These are phyloP conservation scores for Diacarnus erythraeanus DNA, from an alignment of 37 sponge, comb jelly and placozoan genomes.

Conservation along the genomic window DNA sequence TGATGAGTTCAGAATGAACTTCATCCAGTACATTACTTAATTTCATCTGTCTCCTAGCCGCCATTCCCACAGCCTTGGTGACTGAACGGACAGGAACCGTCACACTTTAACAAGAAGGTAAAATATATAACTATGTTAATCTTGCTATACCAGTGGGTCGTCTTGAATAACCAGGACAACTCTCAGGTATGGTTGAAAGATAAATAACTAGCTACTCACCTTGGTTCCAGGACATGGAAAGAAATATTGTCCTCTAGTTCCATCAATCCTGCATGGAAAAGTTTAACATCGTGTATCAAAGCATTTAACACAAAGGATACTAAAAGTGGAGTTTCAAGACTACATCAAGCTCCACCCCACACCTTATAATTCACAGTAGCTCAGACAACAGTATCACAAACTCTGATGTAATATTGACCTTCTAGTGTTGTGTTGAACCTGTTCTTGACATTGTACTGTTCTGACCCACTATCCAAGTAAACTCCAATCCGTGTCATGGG, in stretches of 20 bases:
- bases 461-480: constrained; percentile 83
- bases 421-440: constrained; percentile 53
- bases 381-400: too few relatives aligned
- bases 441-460: constrained; percentile 79
- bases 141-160: too few relatives aligned
- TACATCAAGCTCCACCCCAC: too few relatives aligned
- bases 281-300: not conserved
- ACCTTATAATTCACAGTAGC: too few relatives aligned
- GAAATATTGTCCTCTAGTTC: constrained; percentile 78
- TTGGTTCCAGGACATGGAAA: constrained; percentile 44
- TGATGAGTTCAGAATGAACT: constrained; percentile 35
- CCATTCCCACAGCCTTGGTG: constrained; percentile 30
- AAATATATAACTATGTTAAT: too few relatives aligned
- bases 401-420: too few relatives aligned
- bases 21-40: constrained; percentile 50
- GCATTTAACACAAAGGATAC: too few relatives aligned
- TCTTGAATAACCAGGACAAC: too few relatives aligned
- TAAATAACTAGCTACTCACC: constrained; percentile 20
- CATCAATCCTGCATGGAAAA: constrained; percentile 70
- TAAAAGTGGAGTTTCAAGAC: too few relatives aligned
- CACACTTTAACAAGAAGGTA: constrained; percentile 35
- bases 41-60: constrained; percentile 44
- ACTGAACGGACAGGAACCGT: constrained; percentile 8
- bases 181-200: not conserved
- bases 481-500: constrained; percentile 92